These are phyloP conservation scores for Nixonia krombeini DNA, from an alignment of 1,140 invertebrate species.

Conservation along the genomic window DNA sequence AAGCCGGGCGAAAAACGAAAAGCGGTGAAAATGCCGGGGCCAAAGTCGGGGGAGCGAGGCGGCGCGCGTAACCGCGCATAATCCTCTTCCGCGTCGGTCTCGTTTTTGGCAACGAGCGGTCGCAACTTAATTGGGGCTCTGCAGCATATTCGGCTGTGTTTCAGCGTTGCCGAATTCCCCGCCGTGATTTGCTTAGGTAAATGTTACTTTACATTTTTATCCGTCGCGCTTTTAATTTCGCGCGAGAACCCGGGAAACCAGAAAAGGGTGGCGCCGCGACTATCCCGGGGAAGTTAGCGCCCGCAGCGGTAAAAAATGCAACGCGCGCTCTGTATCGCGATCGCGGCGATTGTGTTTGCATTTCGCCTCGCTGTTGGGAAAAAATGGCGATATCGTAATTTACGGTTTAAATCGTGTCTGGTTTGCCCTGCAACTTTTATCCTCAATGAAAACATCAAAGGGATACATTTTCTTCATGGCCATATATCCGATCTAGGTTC, in stretches of 20 bases:
- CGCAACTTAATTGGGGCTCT: slow-evolving; percentile 51
- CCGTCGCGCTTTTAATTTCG: slow-evolving; percentile 1
- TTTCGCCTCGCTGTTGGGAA: no score
- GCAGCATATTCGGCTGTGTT: slow-evolving; percentile 8
- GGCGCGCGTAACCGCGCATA: slow-evolving; percentile 6
- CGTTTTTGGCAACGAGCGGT: slow-evolving; percentile 46
- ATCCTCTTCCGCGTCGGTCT: slow-evolving; percentile 19
- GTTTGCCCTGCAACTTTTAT: no score
- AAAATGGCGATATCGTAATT: no score
- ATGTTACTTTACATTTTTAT: not conserved
- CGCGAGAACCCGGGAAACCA: not conserved
- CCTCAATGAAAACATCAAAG: no score
- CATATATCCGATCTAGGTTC: no score
- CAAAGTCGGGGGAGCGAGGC: not conserved
- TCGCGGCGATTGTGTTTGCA: no score
- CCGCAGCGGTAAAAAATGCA: no score
- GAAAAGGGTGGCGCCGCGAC: slow-evolving; percentile 20
- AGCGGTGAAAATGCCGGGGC: slow-evolving; percentile 9
- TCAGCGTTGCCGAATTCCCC: slow-evolving; percentile 15
- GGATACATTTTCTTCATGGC: no score
- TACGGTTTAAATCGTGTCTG: no score
- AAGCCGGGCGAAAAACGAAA: slow-evolving; percentile 17
- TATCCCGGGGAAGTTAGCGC: not conserved
- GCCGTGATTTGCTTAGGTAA: slow-evolving; percentile 25
- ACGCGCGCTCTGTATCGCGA: no score